phyloP scores from a whole-genome alignment of 2,113 vertebrate species.

The Ammospiza caudacuta region DNA sequence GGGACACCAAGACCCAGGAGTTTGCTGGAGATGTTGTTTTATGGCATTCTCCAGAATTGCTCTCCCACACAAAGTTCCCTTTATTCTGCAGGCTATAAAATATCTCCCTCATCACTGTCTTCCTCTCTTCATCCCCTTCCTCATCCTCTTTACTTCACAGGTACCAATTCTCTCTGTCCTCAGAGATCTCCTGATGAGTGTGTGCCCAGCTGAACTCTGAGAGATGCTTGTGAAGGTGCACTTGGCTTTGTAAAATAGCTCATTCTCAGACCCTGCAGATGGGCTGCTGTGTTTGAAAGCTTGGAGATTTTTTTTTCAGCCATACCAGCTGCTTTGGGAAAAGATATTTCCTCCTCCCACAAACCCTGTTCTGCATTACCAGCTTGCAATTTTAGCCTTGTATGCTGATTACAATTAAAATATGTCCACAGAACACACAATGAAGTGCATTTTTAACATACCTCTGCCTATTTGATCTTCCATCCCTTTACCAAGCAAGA shows the following conservation, averaged over 20 bases:
- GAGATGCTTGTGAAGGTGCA: neutral
- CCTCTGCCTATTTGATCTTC: neutral
- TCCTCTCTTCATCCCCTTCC: neutral
- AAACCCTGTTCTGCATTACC: neutral
- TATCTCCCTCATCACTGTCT: neutral
- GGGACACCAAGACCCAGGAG: neutral
- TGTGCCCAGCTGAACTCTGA: neutral
- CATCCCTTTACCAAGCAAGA: neutral
- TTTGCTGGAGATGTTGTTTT: neutral
- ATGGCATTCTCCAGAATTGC: neutral
- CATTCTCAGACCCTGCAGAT: neutral
- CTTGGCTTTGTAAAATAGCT: neutral
- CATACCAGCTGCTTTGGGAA: neutral
- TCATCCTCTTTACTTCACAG: neutral
- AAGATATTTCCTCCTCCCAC: neutral
- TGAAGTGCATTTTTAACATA: neutral
- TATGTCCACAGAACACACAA: neutral
- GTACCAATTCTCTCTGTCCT: neutral
- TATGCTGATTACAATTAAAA: neutral
- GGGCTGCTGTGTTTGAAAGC: neutral
- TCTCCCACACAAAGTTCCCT: neutral
- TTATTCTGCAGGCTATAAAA: neutral
- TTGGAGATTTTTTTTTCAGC: neutral
- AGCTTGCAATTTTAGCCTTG: neutral
- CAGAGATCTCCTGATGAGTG: neutral